These are phyloP conservation scores for Silvanus unidentatus DNA, from an alignment of 2,888 invertebrate species.

Conservation along the genomic window DNA sequence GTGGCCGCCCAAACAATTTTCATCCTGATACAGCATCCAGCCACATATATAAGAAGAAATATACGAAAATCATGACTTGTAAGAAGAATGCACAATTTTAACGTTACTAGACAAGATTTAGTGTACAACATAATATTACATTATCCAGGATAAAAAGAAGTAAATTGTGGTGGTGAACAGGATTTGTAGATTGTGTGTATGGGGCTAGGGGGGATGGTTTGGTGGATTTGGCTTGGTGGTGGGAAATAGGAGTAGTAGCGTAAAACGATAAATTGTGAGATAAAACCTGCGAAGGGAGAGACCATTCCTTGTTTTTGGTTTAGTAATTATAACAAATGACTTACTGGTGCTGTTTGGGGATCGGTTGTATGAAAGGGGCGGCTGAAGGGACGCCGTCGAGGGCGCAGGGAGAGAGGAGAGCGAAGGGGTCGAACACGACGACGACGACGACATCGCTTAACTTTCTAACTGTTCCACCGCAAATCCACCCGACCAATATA, in stretches of 20 bases:
- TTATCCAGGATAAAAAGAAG: conserved; percentile 41
- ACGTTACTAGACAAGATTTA: conserved; percentile 31
- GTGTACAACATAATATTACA: conserved; percentile 40
- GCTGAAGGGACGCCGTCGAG: conserved; percentile 9
- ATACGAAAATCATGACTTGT: background rate
- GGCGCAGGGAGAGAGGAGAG: conserved; percentile 8
- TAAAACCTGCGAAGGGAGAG: conserved; percentile 40
- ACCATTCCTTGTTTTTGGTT: conserved; percentile 43
- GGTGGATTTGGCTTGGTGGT: conserved; percentile 9
- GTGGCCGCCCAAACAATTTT: too few relatives aligned
- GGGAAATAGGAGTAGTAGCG: conserved; percentile 17
- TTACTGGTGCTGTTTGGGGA: conserved; percentile 17
- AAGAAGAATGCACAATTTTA: conserved; percentile 20
- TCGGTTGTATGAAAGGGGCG: conserved; percentile 4
- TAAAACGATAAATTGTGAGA: conserved; percentile 42
- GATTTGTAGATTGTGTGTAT: conserved; percentile 40
- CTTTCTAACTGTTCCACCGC: conserved; percentile 11
- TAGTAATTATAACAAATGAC: conserved; percentile 44
- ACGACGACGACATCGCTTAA: conserved; percentile 11
- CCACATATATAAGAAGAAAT: too few relatives aligned
- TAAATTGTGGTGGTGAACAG: conserved; percentile 39
- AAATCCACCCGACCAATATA: conserved; percentile 13
- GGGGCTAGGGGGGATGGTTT: conserved; percentile 27
- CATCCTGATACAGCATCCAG: too few relatives aligned
- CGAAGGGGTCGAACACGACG: conserved; percentile 11